A percentile compares a stretch with the other conserved stretches of the same genome.
phyloP scores from a whole-genome alignment of 2,888 invertebrate species.

The Trissonchulus latispiculum region DNA sequence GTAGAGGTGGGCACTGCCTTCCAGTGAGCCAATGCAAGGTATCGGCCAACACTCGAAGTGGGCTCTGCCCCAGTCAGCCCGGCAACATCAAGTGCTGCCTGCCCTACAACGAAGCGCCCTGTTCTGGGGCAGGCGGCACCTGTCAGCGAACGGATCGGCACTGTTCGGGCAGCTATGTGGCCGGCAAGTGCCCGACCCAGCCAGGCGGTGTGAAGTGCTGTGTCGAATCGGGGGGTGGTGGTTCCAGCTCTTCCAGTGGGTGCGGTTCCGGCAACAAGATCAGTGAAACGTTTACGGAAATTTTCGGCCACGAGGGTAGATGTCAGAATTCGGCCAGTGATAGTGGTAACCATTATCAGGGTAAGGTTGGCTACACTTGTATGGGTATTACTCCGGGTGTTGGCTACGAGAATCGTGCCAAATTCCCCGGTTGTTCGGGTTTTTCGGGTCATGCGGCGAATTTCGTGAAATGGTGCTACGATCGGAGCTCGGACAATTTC shows the following conservation, averaged over 20 bases:
- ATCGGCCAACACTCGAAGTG: too few relatives aligned
- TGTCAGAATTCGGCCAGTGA: not conserved
- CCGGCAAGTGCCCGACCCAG: not conserved
- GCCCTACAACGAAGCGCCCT: too few relatives aligned
- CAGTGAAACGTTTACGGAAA: not conserved
- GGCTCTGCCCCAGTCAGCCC: too few relatives aligned
- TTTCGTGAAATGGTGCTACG: not conserved
- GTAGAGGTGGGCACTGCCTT: too few relatives aligned
- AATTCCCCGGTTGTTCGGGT: not conserved
- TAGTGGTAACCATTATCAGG: not conserved
- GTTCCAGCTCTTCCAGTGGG: too few relatives aligned
- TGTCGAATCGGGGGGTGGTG: not conserved
- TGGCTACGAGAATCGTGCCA: not conserved
- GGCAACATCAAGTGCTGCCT: too few relatives aligned
- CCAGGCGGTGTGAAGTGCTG: too few relatives aligned
- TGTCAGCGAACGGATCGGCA: too few relatives aligned
- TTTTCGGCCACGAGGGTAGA: not conserved
- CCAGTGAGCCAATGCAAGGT: too few relatives aligned
- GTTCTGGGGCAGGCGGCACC: too few relatives aligned
- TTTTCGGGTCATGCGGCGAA: not conserved
- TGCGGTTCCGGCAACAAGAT: not conserved
- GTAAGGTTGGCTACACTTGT: not conserved
- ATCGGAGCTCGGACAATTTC: not conserved
- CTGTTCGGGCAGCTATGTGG: not conserved
- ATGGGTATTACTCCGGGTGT: not conserved